Conservation (phyloP, 2,888 invertebrate genomes). For the Neoaliturus tenellus region DNA sequence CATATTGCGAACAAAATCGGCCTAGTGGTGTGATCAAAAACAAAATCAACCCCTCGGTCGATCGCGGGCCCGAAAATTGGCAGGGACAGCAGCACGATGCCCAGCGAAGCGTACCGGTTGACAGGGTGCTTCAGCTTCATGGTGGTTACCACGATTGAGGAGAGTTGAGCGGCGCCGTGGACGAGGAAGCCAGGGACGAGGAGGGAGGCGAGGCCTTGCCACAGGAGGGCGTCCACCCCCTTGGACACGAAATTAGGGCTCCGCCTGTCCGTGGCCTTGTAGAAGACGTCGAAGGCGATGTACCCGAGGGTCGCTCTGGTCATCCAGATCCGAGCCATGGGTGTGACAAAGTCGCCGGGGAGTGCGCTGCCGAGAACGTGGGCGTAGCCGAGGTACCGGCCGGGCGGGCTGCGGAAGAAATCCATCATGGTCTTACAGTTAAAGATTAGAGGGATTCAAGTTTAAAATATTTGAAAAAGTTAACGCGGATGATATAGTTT, state of each 20-base stretch:
- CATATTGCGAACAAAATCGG: neutral
- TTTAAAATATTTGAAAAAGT: too few species aligned
- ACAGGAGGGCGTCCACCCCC: neutral
- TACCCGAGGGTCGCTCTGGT: neutral
- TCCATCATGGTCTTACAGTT: too few species aligned
- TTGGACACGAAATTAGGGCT: neutral
- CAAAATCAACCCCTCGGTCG: neutral
- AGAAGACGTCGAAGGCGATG: conserved; percentile 7
- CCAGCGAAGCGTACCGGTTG: neutral
- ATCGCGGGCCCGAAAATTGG: neutral
- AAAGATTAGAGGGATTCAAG: too few species aligned
- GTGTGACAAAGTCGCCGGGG: neutral
- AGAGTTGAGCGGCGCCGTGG: neutral
- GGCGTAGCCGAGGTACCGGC: conserved; percentile 9
- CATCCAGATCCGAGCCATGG: neutral
- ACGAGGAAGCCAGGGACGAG: neutral
- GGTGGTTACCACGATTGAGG: neutral
- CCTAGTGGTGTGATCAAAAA: neutral
- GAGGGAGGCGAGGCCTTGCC: neutral
- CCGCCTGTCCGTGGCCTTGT: neutral
- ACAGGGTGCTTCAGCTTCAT: neutral
- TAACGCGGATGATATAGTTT: too few species aligned
- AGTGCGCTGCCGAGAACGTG: neutral
- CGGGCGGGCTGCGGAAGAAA: neutral
- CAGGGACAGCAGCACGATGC: neutral